Conservation (phyloP, 2,888 invertebrate genomes). For the Marasmarcha lunaedactyla region DNA sequence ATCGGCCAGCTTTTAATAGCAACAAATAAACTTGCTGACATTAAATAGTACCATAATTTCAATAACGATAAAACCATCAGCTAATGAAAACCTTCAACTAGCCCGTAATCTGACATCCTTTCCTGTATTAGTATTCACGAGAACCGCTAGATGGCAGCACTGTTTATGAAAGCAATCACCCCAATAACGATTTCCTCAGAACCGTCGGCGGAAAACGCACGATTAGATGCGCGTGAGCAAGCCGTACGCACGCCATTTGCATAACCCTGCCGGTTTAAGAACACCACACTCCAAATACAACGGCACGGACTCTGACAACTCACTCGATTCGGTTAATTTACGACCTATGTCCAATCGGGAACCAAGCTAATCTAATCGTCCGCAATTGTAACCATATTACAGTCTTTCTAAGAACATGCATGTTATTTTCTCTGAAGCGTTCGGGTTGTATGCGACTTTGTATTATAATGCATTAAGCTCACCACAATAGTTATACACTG, state of each 20-base stretch:
- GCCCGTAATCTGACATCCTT: too few species aligned
- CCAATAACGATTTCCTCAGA: slow-evolving; percentile 69
- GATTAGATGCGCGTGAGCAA: slow-evolving; percentile 66
- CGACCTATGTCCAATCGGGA: slow-evolving; percentile 65
- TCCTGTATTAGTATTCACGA: too few species aligned
- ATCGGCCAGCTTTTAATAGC: too few species aligned
- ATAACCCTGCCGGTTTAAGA: slow-evolving; percentile 26
- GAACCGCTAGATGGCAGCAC: slow-evolving; percentile 18
- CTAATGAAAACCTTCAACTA: too few species aligned
- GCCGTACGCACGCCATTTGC: slow-evolving; percentile 44
- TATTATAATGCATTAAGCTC: slow-evolving; percentile 28
- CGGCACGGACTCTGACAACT: slow-evolving; percentile 25
- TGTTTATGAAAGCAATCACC: slow-evolving; percentile 70
- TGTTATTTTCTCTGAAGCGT: slow-evolving; percentile 51
- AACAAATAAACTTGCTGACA: too few species aligned
- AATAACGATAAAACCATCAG: too few species aligned
- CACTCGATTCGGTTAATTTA: slow-evolving; percentile 54
- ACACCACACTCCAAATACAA: too few species aligned
- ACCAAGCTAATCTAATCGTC: slow-evolving; percentile 65
- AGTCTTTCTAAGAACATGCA: slow-evolving; percentile 63
- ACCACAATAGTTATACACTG: slow-evolving; percentile 20
- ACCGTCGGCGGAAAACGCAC: slow-evolving; percentile 55
- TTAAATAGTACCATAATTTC: too few species aligned
- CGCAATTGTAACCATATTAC: slow-evolving; percentile 68
- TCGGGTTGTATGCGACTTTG: slow-evolving; percentile 36